Conservation (phyloP, 2,888 invertebrate genomes). For the Volucella inanis region DNA sequence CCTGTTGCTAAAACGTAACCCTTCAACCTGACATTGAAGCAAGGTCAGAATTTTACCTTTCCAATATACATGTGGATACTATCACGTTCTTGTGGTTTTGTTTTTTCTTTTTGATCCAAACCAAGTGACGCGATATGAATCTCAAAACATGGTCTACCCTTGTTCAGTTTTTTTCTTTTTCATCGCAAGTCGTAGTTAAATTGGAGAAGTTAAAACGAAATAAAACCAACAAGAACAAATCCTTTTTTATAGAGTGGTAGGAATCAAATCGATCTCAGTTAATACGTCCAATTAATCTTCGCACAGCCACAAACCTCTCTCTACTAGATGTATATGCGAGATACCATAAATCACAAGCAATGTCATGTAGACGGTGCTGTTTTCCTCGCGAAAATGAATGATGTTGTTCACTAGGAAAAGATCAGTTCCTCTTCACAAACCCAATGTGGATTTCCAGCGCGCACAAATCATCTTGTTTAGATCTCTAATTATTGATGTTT, state of each 20-base stretch:
- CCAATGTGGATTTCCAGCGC: constrained; percentile 60
- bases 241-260: constrained; percentile 46
- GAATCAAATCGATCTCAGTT: constrained; percentile 67
- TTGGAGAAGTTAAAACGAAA: background rate
- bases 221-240: constrained; percentile 32
- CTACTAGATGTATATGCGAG: constrained; percentile 70
- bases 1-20: too few species aligned
- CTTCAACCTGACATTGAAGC: too few species aligned
- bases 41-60: too few species aligned
- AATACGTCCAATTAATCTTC: constrained; percentile 72
- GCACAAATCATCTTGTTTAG: constrained; percentile 71
- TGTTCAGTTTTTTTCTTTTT: constrained; percentile 37
- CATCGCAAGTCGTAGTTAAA: constrained; percentile 42
- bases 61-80: too few species aligned
- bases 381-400: constrained; percentile 59
- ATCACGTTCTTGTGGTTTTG: constrained; percentile 15
- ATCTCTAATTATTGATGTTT: constrained; percentile 74
- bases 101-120: background rate
- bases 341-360: constrained; percentile 72
- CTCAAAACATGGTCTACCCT: constrained; percentile 59
- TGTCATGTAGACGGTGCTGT: constrained; percentile 55
- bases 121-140: constrained; percentile 56
- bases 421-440: constrained; percentile 40
- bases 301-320: constrained; percentile 58
- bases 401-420: constrained; percentile 59